These are phyloP conservation scores for Hedychridium roseum DNA, from an alignment of 2,888 invertebrate genomes.

Conservation along the genomic window DNA sequence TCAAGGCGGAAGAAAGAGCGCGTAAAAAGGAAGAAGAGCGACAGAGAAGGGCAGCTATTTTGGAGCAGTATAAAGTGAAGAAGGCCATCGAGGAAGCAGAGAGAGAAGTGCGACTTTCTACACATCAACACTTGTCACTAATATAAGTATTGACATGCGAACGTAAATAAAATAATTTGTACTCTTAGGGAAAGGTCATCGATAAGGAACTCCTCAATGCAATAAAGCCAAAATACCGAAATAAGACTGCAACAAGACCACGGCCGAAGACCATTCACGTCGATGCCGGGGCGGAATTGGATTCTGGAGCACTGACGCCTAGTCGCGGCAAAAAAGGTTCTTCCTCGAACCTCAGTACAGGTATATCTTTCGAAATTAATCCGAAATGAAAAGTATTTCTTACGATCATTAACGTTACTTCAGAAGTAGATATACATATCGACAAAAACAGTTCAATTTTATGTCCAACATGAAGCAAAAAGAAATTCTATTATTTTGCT, in stretches of 20 bases:
- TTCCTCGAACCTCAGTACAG: constrained; percentile 79
- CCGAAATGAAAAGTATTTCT: constrained; percentile 26
- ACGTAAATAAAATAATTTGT: no score
- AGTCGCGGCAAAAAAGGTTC: constrained; percentile 83
- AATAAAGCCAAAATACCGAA: constrained; percentile 73
- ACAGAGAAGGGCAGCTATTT: constrained; percentile 84
- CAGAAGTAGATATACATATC: constrained; percentile 3
- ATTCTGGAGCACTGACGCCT: constrained; percentile 77
- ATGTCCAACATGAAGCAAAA: constrained; percentile 25
- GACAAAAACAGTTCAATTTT: constrained; percentile 1
- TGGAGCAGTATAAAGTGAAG: constrained; percentile 92
- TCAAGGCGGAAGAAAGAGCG: constrained; percentile 78
- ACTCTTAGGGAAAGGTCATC: constrained; percentile 80
- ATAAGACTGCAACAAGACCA: constrained; percentile 72
- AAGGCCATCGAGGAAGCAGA: constrained; percentile 93
- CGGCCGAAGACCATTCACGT: constrained; percentile 92
- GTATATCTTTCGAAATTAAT: constrained; percentile 64
- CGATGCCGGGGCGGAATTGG: constrained; percentile 81
- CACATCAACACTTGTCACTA: not conserved
- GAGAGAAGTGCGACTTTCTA: constrained; percentile 71
- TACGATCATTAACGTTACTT: constrained; percentile 22
- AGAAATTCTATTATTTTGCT: no score
- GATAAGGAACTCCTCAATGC: constrained; percentile 75
- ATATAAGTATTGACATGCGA: constrained; percentile 1
- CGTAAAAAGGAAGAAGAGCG: constrained; percentile 84